Evolutionary conservation across 2,113 vertebrate species (phyloP), one percentile per base, ranked within the genome.

Genomic region (Oostethus manadensis): DNA sequence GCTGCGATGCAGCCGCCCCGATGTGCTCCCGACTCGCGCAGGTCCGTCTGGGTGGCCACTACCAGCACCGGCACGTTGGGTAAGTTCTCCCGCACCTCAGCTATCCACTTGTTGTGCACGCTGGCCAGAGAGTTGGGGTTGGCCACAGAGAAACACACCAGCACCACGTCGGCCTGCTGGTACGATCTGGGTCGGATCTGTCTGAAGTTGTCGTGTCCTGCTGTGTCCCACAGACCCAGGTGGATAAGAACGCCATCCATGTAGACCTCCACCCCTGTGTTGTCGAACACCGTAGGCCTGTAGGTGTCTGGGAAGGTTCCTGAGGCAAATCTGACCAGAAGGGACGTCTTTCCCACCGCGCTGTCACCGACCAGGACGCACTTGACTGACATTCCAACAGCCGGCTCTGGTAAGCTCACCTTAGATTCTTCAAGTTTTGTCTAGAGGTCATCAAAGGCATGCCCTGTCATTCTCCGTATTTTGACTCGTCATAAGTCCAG

Each of bases 171-270:
- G 0, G 97, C 96, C 74, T 99, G 94, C 64, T 97, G 93, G 81
- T 98, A 97, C 35, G 97, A 99, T 64, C 97, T 88, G 1, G 97
- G 95, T 0, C 96, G 92, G 67, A 99, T 94, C 74, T 91, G 89
- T 57, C 76, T 88, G 73, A 98, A 98, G 43, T 92, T 93, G 1
- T 99, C 97, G 0, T 92, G 93, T 23, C 97, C 97, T 0, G 94
- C 92, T 0, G 97, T 99, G 83, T 99, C 97, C 97, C 97, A 99
- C 51, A 99, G 90, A 1, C 97, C 97, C 51, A 99, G 84, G 73
- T 92, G 98, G 71, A 99, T 96, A 79, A 93, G 94, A 42, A 90
- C 77, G 1, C 94, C 96, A 0, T 99, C 97, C 94, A 98, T 93
- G 86, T 93, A 96, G 44, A 99, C 95, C 0, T 99, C 94, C 35